Evolutionary conservation across 1,140 invertebrate genomes (phyloP), one percentile per base, ranked within the genome.

Genomic region (Pogonomyrmex barbatus): DNA sequence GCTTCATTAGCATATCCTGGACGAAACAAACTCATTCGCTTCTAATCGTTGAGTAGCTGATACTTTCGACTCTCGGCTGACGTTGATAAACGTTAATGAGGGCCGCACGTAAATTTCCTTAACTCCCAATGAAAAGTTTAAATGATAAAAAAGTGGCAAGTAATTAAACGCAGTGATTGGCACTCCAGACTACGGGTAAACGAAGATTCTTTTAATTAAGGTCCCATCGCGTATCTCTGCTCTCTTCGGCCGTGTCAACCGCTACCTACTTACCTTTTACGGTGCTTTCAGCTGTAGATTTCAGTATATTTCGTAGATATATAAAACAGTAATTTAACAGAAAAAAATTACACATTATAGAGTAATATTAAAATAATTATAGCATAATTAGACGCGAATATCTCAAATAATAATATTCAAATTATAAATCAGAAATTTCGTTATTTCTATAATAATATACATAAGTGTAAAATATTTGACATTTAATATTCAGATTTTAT

Each of bases 121-220:
- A 79, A 87, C 85, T 88, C 60, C 77, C 87, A 70, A 88, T 85
- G 63, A 79, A 87, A 91, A 89, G 79, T 90, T 91, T 89, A 87
- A 91, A 91, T 81, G 89, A 87, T 81, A 90, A 90, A 89, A 73
- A 89, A 90, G 87, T 83, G 73, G 81, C 62, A 65, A 85, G 67
- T 89, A 90, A 91, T 91, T 91, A 91, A 91, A 90, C 68, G 76
- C 68, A 62, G 60, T 85, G 89, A 90, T 91, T 88, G 90, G 87
- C 89, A 88, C 86, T 77, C 54, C 45, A 42, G 77, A 52, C 78
- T 60, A 24, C 24, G 54, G 42, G 87, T 87, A 87, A 90, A 90
- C 62, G 89, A 82, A 88, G 83, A 78, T 88, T 88, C 89, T 90
- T 90, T 90, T 90, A 90, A 90, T 90, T 90, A 90, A 88, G 73